Conservation (phyloP, 2,797 vertebrate species). For the Nothura maculosa region DNA sequence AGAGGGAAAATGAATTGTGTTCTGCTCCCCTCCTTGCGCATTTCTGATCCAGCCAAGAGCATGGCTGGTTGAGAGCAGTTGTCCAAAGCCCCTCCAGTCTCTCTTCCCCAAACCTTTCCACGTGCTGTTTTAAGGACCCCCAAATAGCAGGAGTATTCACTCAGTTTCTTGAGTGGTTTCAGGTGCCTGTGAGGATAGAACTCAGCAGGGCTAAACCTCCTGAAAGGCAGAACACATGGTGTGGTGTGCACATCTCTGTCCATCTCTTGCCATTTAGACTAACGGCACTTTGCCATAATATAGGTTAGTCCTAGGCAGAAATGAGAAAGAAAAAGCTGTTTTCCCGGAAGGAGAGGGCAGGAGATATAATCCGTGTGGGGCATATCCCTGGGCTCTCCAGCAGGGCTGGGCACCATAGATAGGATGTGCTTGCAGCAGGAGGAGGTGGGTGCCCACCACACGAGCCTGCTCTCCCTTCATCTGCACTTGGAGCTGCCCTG, state of each 20-base stretch:
- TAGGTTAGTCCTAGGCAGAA: not conserved
- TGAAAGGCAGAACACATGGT: not conserved
- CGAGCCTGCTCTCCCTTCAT: not conserved
- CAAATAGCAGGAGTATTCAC: not conserved
- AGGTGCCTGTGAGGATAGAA: not conserved
- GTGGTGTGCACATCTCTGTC: not conserved
- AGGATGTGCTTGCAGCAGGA: not conserved
- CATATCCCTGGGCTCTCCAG: not conserved
- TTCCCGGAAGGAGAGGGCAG: not conserved
- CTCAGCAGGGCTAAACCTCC: not conserved
- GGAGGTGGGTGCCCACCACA: not conserved
- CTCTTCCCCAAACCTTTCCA: not conserved
- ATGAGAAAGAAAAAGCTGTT: not conserved
- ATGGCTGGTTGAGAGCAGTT: not conserved
- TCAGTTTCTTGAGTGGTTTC: not conserved
- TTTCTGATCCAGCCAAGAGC: not conserved
- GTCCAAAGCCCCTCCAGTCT: not conserved
- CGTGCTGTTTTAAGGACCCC: not conserved
- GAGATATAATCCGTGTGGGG: not conserved
- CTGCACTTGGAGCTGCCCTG: accelerated
- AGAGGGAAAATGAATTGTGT: not conserved
- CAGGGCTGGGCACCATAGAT: not conserved
- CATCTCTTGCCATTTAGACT: not conserved
- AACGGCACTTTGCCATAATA: not conserved
- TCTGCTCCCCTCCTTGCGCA: not conserved